phyloP scores from a whole-genome alignment of 2,113 vertebrate genomes.

The Vombatus ursinus region DNA sequence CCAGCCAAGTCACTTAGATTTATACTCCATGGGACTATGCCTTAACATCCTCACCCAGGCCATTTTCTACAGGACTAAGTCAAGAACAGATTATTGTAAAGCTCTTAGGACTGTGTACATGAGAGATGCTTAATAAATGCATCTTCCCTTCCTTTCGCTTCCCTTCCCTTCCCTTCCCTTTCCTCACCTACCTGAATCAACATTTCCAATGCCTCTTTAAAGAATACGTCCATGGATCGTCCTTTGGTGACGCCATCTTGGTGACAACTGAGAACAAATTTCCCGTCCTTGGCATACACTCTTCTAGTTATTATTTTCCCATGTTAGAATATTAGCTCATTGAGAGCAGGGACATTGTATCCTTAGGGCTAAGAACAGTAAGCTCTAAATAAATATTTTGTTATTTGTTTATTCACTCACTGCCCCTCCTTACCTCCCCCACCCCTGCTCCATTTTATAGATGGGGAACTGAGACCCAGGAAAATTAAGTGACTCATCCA shows the following conservation, averaged over 20 bases:
- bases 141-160: background rate
- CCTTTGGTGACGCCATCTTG: background rate
- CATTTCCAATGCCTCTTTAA: background rate
- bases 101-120: background rate
- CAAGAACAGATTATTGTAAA: background rate
- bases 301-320: background rate
- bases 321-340: background rate
- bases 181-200: background rate
- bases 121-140: background rate
- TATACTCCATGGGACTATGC: too few species aligned
- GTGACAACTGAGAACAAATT: too few species aligned
- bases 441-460: background rate
- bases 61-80: background rate
- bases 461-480: background rate
- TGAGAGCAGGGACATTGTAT: background rate
- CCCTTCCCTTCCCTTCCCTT: background rate
- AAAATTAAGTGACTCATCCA: background rate
- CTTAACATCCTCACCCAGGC: background rate
- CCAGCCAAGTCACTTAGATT: background rate
- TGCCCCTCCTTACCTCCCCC: background rate
- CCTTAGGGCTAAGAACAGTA: background rate
- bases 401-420: background rate
- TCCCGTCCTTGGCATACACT: background rate
- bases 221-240: too few species aligned
- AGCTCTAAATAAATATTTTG: background rate